Evolutionary conservation across 2,797 vertebrate genomes (phyloP), one percentile per base, ranked within the genome.

Genomic region (Hylomyscus alleni): DNA sequence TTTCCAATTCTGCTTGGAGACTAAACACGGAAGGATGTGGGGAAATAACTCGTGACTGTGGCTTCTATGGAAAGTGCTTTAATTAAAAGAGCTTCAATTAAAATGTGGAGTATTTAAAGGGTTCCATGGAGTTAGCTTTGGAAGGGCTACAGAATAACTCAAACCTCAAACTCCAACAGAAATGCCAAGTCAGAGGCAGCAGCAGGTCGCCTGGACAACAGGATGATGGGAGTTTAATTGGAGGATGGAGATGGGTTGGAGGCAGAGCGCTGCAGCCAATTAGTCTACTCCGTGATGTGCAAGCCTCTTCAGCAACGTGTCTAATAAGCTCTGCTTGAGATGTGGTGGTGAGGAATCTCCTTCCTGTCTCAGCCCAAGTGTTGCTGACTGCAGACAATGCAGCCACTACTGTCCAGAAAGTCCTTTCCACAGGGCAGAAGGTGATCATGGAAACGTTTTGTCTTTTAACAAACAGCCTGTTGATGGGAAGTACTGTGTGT

Each of bases 1-100:
- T 99, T 98, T 98, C 98, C 99, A 99, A 99, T 99, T 99, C 99
- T 98, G 98, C 98, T 98, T 98, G 88, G 84, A 99, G 98, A 98
- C 98, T 97, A 98, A 98, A 98, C 87, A 96, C 98, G 77, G 97
- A 97, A 97, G 98, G 96, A 96, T 97, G 98, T 77, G 97, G 92
- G 98, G 98, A 98, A 99, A 98, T 97, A 98, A 98, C 94, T 97
- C 0, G 90, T 97, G 98, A 97, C 98, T 10, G 82, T 97, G 98
- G 97, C 97, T 69, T 67, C 96, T 82, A 26, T 44, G 88, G 97
- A 97, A 95, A 0, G 72, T 34, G 69, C 94, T 97, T 98, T 98
- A 98, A 98, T 98, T 98, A 98, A 98, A 98, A 95, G 96, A 92
- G 97, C 95, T 98, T 94, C 94, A 96, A 96, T 97, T 96, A 88